Conservation (phyloP, 2,797 vertebrate genomes). For the Trematocara caparti region DNA sequence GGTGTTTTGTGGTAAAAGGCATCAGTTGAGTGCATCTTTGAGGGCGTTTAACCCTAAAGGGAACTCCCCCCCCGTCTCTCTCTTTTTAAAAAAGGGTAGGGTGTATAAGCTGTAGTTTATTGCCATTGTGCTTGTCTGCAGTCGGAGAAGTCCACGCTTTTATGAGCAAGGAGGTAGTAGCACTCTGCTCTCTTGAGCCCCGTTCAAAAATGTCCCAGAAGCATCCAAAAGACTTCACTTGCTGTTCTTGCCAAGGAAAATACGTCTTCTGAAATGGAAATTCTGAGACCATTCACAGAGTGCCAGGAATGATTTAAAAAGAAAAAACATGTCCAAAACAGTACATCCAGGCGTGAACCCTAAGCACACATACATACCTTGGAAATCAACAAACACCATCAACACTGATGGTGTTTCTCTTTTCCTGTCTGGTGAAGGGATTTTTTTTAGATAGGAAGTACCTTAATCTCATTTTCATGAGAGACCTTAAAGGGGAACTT, state of each 20-base stretch:
- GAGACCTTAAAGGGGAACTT: slow-evolving; percentile 19
- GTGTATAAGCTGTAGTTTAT: slow-evolving; percentile 22
- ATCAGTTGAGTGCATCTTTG: slow-evolving; percentile 61
- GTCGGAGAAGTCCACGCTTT: slow-evolving; percentile 26
- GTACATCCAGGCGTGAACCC: slow-evolving; percentile 45
- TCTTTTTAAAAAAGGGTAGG: neutral
- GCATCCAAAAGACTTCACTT: slow-evolving; percentile 72
- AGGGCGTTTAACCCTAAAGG: slow-evolving; percentile 49
- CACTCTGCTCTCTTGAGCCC: slow-evolving; percentile 63
- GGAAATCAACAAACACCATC: neutral
- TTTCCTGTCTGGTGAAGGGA: neutral
- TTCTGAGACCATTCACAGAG: slow-evolving; percentile 79
- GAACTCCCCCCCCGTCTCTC: rapidly evolving
- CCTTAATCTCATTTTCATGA: neutral
- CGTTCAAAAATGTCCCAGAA: slow-evolving; percentile 72
- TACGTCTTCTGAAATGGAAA: slow-evolving; percentile 81
- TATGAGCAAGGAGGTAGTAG: slow-evolving; percentile 40
- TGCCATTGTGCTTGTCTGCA: slow-evolving; percentile 38
- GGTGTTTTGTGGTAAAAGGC: slow-evolving; percentile 58
- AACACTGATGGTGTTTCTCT: neutral
- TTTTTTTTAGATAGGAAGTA: neutral
- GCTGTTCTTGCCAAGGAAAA: slow-evolving; percentile 76
- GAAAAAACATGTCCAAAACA: slow-evolving; percentile 52
- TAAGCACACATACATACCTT: slow-evolving; percentile 9
- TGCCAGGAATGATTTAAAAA: slow-evolving; percentile 60